Evolutionary conservation across 1,140 invertebrate species (phyloP), one percentile per base, ranked within the genome.

Genomic region (Scylla paramamosain): DNA sequence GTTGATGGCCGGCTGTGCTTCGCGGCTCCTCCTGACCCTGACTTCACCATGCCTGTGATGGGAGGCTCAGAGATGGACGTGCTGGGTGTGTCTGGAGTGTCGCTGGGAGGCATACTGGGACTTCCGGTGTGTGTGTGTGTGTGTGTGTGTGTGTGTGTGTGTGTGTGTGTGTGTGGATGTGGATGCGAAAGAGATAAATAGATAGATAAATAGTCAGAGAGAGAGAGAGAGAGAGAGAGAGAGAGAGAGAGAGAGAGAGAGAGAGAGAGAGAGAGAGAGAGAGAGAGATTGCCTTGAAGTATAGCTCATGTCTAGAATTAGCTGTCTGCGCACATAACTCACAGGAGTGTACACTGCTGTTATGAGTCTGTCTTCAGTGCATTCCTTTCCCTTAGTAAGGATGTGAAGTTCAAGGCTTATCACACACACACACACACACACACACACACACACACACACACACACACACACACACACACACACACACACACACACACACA

Each of bases 121-220:
- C 20, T 77, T 7, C 29, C n/a, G 14, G 14, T 88, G 3, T 88
- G 31, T 88, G 31, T 31, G 28, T 32, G 32, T 88, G 10, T 88
- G 86, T 88, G 83, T 86, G 83, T 86, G 83, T 86, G 83, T 86
- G 83, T 86, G 83, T 86, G 83, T 86, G 83, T 86, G 32, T 59
- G 52, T 59, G 52, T 59, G 52, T 59, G 52, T 59, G 52, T 59
- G 52, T 59, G 52, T 59, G 52, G 2, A 8, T 59, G 52, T 59
- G 52, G 10, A 20, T 86, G 28, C n/a, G 83, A 25, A 83, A 83
- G 20, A 29, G 77, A 83, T 25, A 83, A 7, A 83, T 25, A n/a
- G 77, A 83, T 0, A 83, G 77, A 83, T 25, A 83, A 7, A 83
- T 25, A n/a, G 77, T 3, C 1, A 83, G 39, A 39, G 39, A 39